phyloP scores from a whole-genome alignment of 2,888 invertebrate species.

The Tupiocoris notatus region DNA sequence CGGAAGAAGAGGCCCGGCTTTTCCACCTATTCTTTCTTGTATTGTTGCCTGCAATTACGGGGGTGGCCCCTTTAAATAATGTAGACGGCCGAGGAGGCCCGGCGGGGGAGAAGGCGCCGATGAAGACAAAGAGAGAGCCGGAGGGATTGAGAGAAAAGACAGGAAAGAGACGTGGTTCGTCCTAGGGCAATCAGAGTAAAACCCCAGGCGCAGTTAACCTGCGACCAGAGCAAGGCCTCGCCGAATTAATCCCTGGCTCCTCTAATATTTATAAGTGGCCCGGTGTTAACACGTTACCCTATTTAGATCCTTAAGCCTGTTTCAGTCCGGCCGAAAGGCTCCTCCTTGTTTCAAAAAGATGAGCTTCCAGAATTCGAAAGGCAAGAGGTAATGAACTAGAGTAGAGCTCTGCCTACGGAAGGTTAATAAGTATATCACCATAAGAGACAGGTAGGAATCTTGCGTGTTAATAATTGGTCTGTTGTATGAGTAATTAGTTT shows the following conservation, averaged over 20 bases:
- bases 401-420: too few species aligned
- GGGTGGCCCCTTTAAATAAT: neutral
- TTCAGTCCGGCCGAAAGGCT: too few species aligned
- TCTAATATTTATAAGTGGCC: constrained; percentile 36
- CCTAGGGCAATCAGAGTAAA: constrained; percentile 35
- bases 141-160: neutral
- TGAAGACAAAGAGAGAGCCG: neutral
- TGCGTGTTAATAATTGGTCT: too few species aligned
- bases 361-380: too few species aligned
- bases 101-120: neutral
- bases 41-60: constrained; percentile 34
- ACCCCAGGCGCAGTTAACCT: constrained; percentile 24
- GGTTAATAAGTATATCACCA: too few species aligned
- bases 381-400: too few species aligned
- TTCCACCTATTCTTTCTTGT: constrained; percentile 33
- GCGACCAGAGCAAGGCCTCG: neutral
- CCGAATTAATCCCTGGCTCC: constrained; percentile 29
- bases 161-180: neutral
- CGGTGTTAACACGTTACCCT: constrained; percentile 34
- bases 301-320: too few species aligned
- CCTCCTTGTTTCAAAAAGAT: too few species aligned
- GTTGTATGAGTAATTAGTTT: too few species aligned
- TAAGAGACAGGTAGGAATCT: too few species aligned
- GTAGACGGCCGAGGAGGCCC: constrained; percentile 7
- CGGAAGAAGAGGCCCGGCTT: neutral